These are phyloP conservation scores for Haliclona indistincta DNA, from an alignment of 37 sponge, comb jelly and placozoan genomes.

Conservation along the genomic window DNA sequence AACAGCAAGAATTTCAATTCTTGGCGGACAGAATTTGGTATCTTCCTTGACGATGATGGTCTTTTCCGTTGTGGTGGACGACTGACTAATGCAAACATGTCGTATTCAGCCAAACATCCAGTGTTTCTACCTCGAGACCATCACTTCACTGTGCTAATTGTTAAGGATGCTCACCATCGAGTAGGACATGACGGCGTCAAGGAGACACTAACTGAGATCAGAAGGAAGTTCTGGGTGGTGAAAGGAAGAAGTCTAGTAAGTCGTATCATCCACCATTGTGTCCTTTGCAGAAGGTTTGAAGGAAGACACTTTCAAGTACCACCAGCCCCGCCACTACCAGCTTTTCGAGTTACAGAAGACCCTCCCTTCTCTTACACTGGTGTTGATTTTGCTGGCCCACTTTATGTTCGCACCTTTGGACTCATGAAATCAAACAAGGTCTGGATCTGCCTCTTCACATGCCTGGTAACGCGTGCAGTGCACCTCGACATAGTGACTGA, in stretches of 20 bases:
- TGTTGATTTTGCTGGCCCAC: conserved; percentile 32
- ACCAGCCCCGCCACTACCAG: conserved; percentile 30
- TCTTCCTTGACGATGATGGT: conserved; percentile 11
- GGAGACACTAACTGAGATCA: neutral
- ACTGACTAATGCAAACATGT: conserved; percentile 16
- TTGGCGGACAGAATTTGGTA: neutral
- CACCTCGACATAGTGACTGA: neutral
- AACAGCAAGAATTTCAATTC: neutral
- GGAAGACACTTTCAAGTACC: conserved; percentile 18
- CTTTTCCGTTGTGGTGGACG: conserved; percentile 10
- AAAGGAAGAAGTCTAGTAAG: conserved; percentile 26
- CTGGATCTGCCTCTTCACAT: neutral
- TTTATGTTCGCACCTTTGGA: neutral
- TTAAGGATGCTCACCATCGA: conserved; percentile 13
- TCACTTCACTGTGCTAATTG: conserved; percentile 12
- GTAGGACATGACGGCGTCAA: conserved; percentile 8
- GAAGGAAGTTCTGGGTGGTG: conserved; percentile 16
- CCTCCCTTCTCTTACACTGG: conserved; percentile 30
- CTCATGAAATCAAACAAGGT: neutral
- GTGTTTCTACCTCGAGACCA: conserved; percentile 4
- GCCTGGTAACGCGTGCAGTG: too few species aligned
- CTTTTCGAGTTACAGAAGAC: conserved; percentile 13
- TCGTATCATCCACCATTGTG: conserved; percentile 19
- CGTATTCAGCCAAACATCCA: neutral
- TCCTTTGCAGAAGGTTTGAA: conserved; percentile 26